Evolutionary conservation across 2,113 vertebrate species (phyloP).

Genomic region (Dipodomys ordii): DNA sequence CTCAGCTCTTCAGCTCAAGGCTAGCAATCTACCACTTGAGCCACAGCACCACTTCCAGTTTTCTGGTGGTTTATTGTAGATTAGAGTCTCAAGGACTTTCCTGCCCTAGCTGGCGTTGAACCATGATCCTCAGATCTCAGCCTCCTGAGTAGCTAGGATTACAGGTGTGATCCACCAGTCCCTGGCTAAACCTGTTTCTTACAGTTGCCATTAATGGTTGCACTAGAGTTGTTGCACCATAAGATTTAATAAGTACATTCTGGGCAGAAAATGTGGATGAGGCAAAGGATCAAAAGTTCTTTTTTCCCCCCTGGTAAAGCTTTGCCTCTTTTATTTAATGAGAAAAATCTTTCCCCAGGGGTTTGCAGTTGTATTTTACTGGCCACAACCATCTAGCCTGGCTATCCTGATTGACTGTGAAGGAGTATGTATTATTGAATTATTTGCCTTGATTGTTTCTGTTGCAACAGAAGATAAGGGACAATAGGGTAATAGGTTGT

Average conservation of each 20-base stretch:
- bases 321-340: neutral
- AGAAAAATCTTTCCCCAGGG: neutral
- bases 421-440: neutral
- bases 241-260: neutral
- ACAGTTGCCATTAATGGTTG: neutral
- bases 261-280: neutral
- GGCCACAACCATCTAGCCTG: neutral
- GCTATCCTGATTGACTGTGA: neutral
- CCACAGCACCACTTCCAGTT: too few species aligned
- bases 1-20: too few species aligned
- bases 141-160: too few species aligned
- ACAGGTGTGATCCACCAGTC: too few species aligned
- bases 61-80: too few species aligned
- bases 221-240: neutral
- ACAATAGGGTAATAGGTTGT: neutral
- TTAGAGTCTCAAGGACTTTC: too few species aligned
- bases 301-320: neutral
- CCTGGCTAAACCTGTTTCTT: neutral
- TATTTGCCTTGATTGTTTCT: neutral
- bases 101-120: too few species aligned
- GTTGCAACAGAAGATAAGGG: neutral
- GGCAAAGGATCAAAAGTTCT: neutral
- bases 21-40: too few species aligned
- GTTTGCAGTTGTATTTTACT: neutral
- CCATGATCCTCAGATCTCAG: too few species aligned